phyloP scores from a whole-genome alignment of 2,797 vertebrate species.

The Pelobates cultripes region DNA sequence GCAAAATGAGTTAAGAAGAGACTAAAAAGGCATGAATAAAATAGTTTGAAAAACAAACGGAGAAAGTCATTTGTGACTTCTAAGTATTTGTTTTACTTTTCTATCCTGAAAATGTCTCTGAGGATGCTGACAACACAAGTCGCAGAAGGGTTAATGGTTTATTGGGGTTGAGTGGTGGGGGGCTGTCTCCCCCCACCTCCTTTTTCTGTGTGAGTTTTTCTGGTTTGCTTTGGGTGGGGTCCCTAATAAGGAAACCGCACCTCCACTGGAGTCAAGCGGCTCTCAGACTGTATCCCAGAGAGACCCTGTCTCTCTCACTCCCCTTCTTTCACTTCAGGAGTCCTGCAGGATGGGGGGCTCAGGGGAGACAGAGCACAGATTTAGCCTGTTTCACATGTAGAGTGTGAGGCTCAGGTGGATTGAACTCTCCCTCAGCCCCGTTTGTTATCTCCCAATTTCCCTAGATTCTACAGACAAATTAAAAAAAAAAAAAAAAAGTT shows the following conservation, averaged over 20 bases:
- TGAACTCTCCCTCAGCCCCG: no score
- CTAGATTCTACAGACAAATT: background rate
- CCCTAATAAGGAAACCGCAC: conserved; percentile 77
- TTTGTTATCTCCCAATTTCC: background rate
- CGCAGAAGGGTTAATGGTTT: conserved; percentile 25
- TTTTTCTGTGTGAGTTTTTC: conserved; percentile 11
- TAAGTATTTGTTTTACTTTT: no score
- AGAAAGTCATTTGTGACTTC: no score
- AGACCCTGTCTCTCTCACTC: conserved; percentile 58
- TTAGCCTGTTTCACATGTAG: background rate
- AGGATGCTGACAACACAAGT: background rate
- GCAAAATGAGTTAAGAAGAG: background rate
- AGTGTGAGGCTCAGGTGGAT: background rate
- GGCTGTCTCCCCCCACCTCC: conserved; percentile 1
- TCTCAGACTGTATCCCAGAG: conserved; percentile 70
- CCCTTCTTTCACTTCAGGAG: conserved; percentile 6
- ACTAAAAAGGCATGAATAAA: background rate
- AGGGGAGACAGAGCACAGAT: no score
- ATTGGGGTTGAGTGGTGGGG: background rate
- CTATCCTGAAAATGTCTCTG: no score
- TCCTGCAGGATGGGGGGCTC: no score
- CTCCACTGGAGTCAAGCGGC: conserved; percentile 69
- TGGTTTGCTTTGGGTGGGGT: conserved; percentile 65
- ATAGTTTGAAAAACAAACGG: background rate
- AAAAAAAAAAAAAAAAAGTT: background rate